Percentiles rank a stretch among this genome's conserved stretches.
These are phyloP conservation scores for Phrynocephalus versicolor DNA, from an alignment of 2,113 vertebrate species.

Conservation along the genomic window DNA sequence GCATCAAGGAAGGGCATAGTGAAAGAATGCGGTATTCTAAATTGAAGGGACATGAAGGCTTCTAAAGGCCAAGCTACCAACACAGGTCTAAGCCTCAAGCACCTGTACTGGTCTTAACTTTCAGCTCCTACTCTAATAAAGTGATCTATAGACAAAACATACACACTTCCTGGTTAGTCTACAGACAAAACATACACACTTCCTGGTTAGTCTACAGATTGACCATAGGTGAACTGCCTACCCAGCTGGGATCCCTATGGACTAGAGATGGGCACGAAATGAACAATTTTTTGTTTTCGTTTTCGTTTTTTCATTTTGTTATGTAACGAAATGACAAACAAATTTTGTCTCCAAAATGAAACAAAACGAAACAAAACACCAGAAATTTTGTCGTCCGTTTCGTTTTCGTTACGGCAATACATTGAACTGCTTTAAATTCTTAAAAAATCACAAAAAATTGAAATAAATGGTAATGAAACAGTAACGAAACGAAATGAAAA, in stretches of 20 bases:
- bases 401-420: too few species aligned
- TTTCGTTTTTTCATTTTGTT: too few species aligned
- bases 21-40: background rate
- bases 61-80: constrained; percentile 22
- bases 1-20: constrained; percentile 38
- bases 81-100: background rate
- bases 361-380: too few species aligned
- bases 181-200: background rate
- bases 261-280: too few species aligned
- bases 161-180: background rate
- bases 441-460: too few species aligned
- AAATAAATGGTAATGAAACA: background rate
- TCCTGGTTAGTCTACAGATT: background rate
- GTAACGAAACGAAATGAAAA: too few species aligned
- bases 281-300: too few species aligned
- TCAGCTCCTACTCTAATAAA: background rate
- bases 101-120: background rate
- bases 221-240: background rate
- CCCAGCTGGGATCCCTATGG: background rate
- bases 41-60: constrained; percentile 46
- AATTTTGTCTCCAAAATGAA: too few species aligned
- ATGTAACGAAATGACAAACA: too few species aligned
- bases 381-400: too few species aligned
- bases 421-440: too few species aligned
- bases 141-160: background rate